Base-by-base conservation (phyloP, 2,797 vertebrate genomes). In the Rhabdomys pumilio region DNA sequence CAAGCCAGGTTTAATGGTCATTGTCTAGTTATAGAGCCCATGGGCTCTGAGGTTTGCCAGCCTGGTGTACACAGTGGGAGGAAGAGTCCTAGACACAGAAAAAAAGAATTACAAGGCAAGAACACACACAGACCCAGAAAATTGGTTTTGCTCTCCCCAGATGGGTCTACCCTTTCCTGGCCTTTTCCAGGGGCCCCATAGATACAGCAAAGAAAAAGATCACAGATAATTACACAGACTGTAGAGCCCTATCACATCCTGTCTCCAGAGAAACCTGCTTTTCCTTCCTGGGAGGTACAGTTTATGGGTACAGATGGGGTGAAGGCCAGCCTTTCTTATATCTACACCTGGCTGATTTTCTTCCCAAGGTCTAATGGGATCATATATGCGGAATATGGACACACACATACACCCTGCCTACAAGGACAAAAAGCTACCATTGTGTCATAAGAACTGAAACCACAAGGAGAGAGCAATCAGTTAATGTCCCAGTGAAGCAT, bases 1-100 rank as follows among this genome's bases (percentile, higher is more conserved):
- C 93, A 97, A 98, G 97, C 97, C 97, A 97, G 97, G 97, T 98
- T 98, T 98, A 98, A 98, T 98, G 97, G 92, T 97, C 94, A 86
- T 76, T 96, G 91, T 97, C 96, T 96, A 95, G 93, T 96, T 91
- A 93, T 73, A 94, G 97, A 97, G 97, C 95, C 92, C 69, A 57
- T 75, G n/a, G 92, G 96, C 97, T 94, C 96, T 57, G 53, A 84
- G 90, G 61, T 86, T 79, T 93, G 93, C 93, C 97, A 97, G 95
- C 97, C 93, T 95, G 95, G 50, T 89, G 8, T 38, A 96, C 97
- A 97, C 69, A 85, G 59, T 57, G 77, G 89, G 77, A 87, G 63
- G 61, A 77, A 76, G 4, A 11, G 90, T 67, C 75, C 86, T 63
- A 69, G 95, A 95, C 89, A 29, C 0, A 22, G 93, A 91, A 69